These are phyloP conservation scores for Bombycilla garrulus DNA, from an alignment of 2,113 vertebrate genomes.

Conservation along the genomic window DNA sequence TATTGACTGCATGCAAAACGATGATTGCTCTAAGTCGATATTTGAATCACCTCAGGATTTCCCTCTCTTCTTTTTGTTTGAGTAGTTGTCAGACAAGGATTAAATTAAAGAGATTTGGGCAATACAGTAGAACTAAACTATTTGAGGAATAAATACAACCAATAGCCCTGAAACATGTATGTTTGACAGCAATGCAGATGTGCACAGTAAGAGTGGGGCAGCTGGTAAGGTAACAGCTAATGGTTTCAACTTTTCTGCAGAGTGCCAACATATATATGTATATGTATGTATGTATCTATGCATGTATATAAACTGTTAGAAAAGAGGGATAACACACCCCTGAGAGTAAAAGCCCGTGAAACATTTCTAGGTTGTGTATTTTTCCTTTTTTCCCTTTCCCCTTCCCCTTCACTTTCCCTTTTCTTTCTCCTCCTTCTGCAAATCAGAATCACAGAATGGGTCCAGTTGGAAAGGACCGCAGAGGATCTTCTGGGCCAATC, in stretches of 20 bases:
- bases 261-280: background rate
- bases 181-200: background rate
- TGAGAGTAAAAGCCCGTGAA: background rate
- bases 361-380: background rate
- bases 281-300: rapidly evolving
- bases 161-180: background rate
- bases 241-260: background rate
- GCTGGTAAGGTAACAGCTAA: background rate
- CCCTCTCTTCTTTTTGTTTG: slow-evolving; percentile 7
- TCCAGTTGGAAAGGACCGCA: background rate
- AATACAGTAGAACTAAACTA: background rate
- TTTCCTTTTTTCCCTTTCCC: background rate
- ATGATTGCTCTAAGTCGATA: slow-evolving; percentile 32
- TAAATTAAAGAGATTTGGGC: background rate
- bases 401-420: background rate
- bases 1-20: background rate
- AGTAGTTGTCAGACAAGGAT: slow-evolving; percentile 7
- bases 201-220: background rate
- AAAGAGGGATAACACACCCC: background rate
- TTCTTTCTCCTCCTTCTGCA: background rate
- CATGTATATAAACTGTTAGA: background rate
- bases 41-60: slow-evolving; percentile 41
- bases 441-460: background rate
- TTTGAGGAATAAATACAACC: background rate
- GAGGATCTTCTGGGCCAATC: background rate